These are phyloP conservation scores for Neogobius melanostomus DNA, from an alignment of 2,113 vertebrate species.

Conservation along the genomic window DNA sequence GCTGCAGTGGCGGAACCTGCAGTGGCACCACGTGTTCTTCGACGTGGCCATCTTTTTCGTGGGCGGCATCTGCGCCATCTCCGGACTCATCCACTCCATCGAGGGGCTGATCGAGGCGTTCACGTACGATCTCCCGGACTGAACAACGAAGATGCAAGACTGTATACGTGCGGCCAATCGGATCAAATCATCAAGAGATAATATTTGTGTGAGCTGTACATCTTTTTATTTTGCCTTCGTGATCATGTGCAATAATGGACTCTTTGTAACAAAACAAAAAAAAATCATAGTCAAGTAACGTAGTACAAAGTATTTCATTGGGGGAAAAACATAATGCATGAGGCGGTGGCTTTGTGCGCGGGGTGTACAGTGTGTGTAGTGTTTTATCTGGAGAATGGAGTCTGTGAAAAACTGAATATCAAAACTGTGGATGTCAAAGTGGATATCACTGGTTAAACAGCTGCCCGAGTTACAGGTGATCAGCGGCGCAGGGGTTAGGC, in stretches of 20 bases:
- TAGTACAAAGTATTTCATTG: constrained; percentile 43
- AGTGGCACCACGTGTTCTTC: constrained; percentile 98
- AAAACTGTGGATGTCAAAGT: constrained; percentile 17
- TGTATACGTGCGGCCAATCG: constrained; percentile 21
- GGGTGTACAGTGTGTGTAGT: constrained; percentile 61
- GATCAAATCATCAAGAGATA: constrained; percentile 42
- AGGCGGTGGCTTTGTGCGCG: constrained; percentile 20
- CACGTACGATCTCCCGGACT: constrained; percentile 86
- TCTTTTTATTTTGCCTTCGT: constrained; percentile 74
- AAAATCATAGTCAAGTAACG: constrained; percentile 58
- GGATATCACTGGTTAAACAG: constrained; percentile 54
- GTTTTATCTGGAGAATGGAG: constrained; percentile 57
- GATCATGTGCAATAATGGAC: constrained; percentile 75
- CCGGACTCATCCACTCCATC: constrained; percentile 93
- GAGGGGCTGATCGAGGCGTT: constrained; percentile 96
- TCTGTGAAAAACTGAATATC: constrained; percentile 46
- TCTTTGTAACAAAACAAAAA: constrained; percentile 9
- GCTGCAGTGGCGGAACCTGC: constrained; percentile 92
- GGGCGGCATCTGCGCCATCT: constrained; percentile 93
- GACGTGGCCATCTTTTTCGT: constrained; percentile 96
- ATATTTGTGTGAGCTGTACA: constrained; percentile 67
- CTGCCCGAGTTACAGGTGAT: constrained; percentile 52
- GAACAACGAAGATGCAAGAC: constrained; percentile 45
- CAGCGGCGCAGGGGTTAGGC: constrained; percentile 11
- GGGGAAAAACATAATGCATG: constrained; percentile 32